Percentiles rank a stretch among this genome's conserved stretches.
phyloP scores from a whole-genome alignment of 2,888 invertebrate genomes.

The Phasia obesa region DNA sequence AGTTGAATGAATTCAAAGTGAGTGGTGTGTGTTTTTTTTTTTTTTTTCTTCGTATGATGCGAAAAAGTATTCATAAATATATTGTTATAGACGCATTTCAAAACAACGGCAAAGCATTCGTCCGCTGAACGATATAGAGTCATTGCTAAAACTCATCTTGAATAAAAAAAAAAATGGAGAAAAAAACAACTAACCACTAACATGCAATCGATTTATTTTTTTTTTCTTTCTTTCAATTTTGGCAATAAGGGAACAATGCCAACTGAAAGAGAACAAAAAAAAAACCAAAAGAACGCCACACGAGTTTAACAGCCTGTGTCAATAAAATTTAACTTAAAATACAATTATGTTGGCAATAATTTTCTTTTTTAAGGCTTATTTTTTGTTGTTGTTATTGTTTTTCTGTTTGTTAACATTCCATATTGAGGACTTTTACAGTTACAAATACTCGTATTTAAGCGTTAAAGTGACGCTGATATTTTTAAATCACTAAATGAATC shows the following conservation, averaged over 20 bases:
- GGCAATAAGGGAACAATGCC: conserved; percentile 24
- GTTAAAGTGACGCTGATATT: conserved; percentile 39
- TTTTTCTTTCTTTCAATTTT: conserved; percentile 24
- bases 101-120: conserved; percentile 39
- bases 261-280: conserved; percentile 1
- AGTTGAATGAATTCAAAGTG: conserved; percentile 53
- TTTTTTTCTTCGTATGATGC: conserved; percentile 13
- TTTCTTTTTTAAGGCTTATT: conserved; percentile 36
- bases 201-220: conserved; percentile 53
- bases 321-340: conserved; percentile 71
- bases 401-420: not conserved
- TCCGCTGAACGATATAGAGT: conserved; percentile 7
- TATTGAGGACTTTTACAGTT: conserved; percentile 41
- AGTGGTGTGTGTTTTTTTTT: too few relatives aligned
- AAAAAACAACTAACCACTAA: conserved; percentile 52
- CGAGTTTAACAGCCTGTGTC: conserved; percentile 61
- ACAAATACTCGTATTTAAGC: conserved; percentile 17
- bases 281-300: conserved; percentile 46
- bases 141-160: conserved; percentile 20
- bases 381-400: conserved; percentile 17
- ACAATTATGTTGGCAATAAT: conserved; percentile 71
- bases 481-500: conserved; percentile 25
- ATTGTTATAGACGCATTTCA: conserved; percentile 62
- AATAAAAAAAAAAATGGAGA: conserved; percentile 28
- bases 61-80: conserved; percentile 53